phyloP scores from a whole-genome alignment of 37 sponge, comb jelly and placozoan genomes.

The Aphrocallistes beatrix region DNA sequence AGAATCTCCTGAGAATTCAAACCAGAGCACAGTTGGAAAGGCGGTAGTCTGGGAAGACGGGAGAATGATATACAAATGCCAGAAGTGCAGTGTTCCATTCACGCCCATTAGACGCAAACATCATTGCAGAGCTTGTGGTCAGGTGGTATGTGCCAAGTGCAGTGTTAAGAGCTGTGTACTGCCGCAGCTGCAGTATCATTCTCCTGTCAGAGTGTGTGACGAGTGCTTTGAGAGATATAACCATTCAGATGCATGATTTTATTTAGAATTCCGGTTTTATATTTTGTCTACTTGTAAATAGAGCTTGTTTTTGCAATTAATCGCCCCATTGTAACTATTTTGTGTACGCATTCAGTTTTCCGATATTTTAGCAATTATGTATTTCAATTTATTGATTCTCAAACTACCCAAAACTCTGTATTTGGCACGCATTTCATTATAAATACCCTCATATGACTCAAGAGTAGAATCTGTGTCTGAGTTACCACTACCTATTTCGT shows the following conservation, averaged over 20 bases:
- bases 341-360: too few species aligned
- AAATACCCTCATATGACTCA: too few species aligned
- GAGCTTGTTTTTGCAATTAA: not conserved
- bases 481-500: too few species aligned
- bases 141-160: slow-evolving; percentile 76
- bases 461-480: too few species aligned
- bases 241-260: not conserved
- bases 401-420: too few species aligned
- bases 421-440: too few species aligned
- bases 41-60: not conserved
- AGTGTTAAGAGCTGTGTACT: slow-evolving; percentile 42
- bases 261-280: not conserved
- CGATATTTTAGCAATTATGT: too few species aligned
- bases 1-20: not conserved
- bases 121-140: slow-evolving; percentile 63
- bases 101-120: not conserved
- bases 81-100: not conserved
- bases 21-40: not conserved
- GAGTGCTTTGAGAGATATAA: slow-evolving; percentile 20
- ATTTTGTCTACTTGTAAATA: not conserved
- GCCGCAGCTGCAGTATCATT: slow-evolving; percentile 49
- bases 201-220: slow-evolving; percentile 48
- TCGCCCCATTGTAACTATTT: too few species aligned
- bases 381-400: too few species aligned
- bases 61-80: not conserved